These are phyloP conservation scores for Lepidonotus clava DNA, from an alignment of 2,888 invertebrate species.

Conservation along the genomic window DNA sequence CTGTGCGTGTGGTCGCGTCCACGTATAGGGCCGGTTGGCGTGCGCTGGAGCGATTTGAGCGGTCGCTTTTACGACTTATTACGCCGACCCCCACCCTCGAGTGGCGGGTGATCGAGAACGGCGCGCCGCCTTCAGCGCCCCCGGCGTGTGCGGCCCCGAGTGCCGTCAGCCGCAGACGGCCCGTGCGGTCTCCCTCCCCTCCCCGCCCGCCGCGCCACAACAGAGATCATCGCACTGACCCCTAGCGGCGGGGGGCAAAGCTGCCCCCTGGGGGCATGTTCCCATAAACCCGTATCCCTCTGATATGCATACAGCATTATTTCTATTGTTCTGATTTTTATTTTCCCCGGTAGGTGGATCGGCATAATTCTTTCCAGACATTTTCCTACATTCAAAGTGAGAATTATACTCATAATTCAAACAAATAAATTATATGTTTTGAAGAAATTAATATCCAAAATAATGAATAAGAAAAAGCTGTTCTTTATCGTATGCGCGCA, in stretches of 20 bases:
- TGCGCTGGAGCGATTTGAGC: not conserved
- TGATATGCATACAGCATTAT: not conserved
- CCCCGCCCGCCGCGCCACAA: not conserved
- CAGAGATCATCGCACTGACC: not conserved
- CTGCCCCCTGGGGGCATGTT: not conserved
- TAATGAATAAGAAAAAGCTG: too few species aligned
- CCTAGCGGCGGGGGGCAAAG: not conserved
- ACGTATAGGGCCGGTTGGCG: not conserved
- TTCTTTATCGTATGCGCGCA: too few species aligned
- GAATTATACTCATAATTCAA: too few species aligned
- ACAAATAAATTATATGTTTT: too few species aligned
- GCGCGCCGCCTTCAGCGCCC: not conserved
- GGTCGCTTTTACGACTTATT: not conserved
- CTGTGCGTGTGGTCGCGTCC: not conserved
- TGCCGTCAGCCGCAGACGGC: not conserved
- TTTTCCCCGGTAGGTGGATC: too few species aligned
- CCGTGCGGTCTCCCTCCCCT: not conserved
- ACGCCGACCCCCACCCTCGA: too few species aligned
- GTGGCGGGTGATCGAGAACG: slow-evolving; percentile 1
- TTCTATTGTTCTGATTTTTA: not conserved
- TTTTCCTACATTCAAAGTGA: too few species aligned
- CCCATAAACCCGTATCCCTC: not conserved
- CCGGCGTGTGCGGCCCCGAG: not conserved
- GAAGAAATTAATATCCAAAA: too few species aligned
- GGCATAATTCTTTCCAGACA: too few species aligned